Percentiles rank a stretch among this genome's conserved stretches.
Evolutionary conservation across 2,113 vertebrate species (phyloP).

Genomic region (Sarotherodon lohbergeri): DNA sequence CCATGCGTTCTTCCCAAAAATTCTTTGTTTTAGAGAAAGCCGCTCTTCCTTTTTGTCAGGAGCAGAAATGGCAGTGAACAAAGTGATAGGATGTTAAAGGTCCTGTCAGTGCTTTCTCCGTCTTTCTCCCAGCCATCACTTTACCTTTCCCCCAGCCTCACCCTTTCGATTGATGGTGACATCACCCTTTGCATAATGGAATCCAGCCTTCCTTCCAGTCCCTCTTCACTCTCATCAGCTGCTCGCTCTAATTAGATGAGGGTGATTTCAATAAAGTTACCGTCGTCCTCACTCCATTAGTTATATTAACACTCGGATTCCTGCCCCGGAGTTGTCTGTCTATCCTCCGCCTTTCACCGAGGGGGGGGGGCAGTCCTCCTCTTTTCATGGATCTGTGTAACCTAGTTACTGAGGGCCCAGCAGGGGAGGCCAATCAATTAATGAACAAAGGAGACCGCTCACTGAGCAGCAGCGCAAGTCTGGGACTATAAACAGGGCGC

Average conservation of each 20-base stretch:
- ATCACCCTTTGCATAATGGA: constrained; percentile 40
- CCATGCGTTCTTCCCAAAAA: background rate
- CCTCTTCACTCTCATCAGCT: constrained; percentile 50
- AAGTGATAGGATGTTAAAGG: background rate
- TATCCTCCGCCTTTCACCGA: constrained; percentile 39
- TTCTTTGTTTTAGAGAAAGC: background rate
- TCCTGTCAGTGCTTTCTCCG: background rate
- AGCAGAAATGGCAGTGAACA: background rate
- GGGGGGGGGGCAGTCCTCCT: constrained; percentile 27
- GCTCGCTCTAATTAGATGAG: constrained; percentile 64
- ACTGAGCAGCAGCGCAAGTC: constrained; percentile 48
- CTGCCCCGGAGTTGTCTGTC: constrained; percentile 44
- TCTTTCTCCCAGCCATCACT: background rate
- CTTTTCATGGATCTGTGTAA: constrained; percentile 65
- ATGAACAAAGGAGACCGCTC: constrained; percentile 72
- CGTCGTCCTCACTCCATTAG: constrained; percentile 66
- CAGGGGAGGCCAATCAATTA: constrained; percentile 73
- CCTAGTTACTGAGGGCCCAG: constrained; percentile 71
- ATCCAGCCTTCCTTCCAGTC: constrained; percentile 20
- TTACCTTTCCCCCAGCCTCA: constrained; percentile 34
- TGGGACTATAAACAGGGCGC: constrained; percentile 58
- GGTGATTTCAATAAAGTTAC: constrained; percentile 66
- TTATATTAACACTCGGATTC: constrained; percentile 66
- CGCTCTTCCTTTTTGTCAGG: background rate
- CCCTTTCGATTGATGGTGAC: constrained; percentile 34